phyloP scores from a whole-genome alignment of 2,888 invertebrate species.

The Scaptomyza cyrtandrae region DNA sequence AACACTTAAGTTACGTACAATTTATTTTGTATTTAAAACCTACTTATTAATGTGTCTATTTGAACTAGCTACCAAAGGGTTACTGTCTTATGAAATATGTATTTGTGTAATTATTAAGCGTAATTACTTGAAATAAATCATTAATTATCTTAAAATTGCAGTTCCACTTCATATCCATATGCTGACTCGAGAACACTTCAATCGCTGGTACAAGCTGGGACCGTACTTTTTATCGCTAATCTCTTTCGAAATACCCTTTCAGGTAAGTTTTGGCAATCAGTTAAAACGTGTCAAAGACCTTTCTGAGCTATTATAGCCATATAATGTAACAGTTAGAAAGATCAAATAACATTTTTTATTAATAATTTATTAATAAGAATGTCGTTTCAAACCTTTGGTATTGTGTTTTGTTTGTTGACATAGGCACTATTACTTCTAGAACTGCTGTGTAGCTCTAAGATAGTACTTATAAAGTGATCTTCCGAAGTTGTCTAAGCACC shows the following conservation, averaged over 20 bases:
- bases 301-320: too few species aligned
- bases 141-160: slow-evolving; percentile 82
- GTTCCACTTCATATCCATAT: slow-evolving; percentile 96
- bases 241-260: slow-evolving; percentile 95
- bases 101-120: neutral
- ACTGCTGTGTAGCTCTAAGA: neutral
- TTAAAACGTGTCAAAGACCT: too few species aligned
- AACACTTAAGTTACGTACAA: slow-evolving; percentile 87
- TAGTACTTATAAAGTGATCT: neutral
- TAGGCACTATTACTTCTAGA: too few species aligned
- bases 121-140: slow-evolving; percentile 4
- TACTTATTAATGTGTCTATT: too few species aligned
- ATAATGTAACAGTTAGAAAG: too few species aligned
- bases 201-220: slow-evolving; percentile 95
- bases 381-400: neutral
- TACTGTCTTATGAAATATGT: too few species aligned
- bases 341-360: neutral
- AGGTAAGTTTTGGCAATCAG: slow-evolving; percentile 84
- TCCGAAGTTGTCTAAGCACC: neutral
- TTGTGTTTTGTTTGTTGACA: neutral
- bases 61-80: too few species aligned
- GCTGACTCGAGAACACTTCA: slow-evolving; percentile 94
- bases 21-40: neutral
- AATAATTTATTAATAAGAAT: neutral
- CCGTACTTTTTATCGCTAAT: slow-evolving; percentile 95